Percentiles rank a stretch among this genome's conserved stretches.
These are phyloP conservation scores for Philaenus spumarius DNA, from an alignment of 1,140 invertebrate species.

Conservation along the genomic window DNA sequence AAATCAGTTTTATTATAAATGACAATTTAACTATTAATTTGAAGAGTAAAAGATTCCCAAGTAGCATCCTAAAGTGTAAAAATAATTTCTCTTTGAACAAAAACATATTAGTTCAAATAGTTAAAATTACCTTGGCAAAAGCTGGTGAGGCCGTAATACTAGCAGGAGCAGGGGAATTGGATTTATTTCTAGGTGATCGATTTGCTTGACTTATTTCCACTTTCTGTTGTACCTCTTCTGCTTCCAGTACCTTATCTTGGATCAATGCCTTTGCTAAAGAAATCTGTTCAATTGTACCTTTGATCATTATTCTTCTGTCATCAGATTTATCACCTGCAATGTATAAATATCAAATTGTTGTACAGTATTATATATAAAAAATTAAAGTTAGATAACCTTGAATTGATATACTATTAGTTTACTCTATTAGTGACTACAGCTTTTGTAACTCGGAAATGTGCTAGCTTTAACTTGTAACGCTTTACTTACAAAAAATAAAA, in stretches of 20 bases:
- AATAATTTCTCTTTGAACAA: background rate
- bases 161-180: background rate
- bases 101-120: background rate
- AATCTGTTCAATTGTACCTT: constrained; percentile 52
- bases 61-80: background rate
- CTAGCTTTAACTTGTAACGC: background rate
- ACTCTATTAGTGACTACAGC: background rate
- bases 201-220: constrained; percentile 43
- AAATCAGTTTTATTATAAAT: too few species aligned
- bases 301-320: constrained; percentile 44
- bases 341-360: background rate
- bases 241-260: constrained; percentile 52
- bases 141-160: background rate
- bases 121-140: background rate
- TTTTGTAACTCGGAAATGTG: background rate
- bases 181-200: constrained; percentile 43
- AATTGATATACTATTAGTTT: background rate
- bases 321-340: constrained; percentile 1
- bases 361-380: background rate
- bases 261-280: constrained; percentile 49
- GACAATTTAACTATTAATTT: background rate
- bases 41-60: background rate
- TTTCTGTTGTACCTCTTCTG: constrained; percentile 41
- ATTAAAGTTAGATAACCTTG: too few species aligned
- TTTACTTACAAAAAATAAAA: background rate